These are phyloP conservation scores for Botrylloides violaceus DNA, from an alignment of 23 tunicate species.

Conservation along the genomic window DNA sequence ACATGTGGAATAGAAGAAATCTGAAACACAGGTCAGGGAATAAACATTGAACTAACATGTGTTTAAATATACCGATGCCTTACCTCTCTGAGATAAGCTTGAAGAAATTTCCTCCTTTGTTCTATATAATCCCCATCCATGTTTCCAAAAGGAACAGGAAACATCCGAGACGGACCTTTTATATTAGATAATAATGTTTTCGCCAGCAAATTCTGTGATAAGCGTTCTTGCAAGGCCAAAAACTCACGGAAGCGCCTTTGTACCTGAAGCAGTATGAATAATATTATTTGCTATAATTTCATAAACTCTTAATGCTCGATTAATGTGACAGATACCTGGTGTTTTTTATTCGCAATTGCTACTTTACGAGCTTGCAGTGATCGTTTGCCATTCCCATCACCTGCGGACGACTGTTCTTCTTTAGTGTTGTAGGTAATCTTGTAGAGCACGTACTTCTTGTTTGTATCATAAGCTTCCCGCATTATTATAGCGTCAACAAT, in stretches of 20 bases:
- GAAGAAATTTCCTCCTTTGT: conserved; percentile 64
- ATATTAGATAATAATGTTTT: conserved; percentile 36
- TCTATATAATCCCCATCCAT: conserved; percentile 88
- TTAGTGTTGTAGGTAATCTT: conserved; percentile 39
- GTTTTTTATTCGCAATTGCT: no score
- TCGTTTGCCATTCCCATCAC: no score
- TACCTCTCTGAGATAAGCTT: conserved; percentile 85
- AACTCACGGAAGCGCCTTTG: conserved; percentile 83
- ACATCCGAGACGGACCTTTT: conserved; percentile 86
- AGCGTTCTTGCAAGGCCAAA: conserved; percentile 62
- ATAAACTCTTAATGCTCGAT: no score
- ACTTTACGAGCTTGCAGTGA: no score
- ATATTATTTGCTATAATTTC: no score
- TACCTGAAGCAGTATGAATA: no score
- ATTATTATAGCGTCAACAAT: conserved; percentile 40
- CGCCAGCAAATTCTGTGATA: conserved; percentile 43
- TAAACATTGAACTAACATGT: no score
- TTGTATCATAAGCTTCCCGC: conserved; percentile 58
- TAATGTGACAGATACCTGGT: no score
- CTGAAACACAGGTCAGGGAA: no score
- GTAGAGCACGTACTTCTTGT: conserved; percentile 70
- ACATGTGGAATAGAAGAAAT: conserved; percentile 51
- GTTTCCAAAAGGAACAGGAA: conserved; percentile 94
- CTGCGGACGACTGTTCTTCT: neutral
- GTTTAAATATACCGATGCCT: no score